Evolutionary conservation across 2,888 invertebrate genomes (phyloP).

Genomic region (Isotomurus palustris): DNA sequence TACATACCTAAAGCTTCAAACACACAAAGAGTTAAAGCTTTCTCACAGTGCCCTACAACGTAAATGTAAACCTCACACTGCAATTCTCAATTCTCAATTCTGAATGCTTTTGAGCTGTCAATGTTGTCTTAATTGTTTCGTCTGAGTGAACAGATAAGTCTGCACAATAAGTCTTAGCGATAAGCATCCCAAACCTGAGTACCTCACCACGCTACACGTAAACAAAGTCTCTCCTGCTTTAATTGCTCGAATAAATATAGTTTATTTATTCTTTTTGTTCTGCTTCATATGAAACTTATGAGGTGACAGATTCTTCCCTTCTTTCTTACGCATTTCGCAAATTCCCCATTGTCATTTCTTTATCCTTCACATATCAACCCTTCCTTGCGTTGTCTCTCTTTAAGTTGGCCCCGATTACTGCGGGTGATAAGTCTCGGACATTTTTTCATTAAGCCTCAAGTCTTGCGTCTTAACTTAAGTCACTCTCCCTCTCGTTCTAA

Average conservation of each 20-base stretch:
- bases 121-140: background rate
- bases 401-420: constrained; percentile 1
- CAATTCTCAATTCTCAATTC: too few relatives aligned
- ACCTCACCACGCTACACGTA: too few relatives aligned
- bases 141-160: too few relatives aligned
- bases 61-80: too few relatives aligned
- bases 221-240: background rate
- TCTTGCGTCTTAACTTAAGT: background rate
- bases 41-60: too few relatives aligned
- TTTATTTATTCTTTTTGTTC: too few relatives aligned
- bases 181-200: too few relatives aligned
- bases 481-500: background rate
- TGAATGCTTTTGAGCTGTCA: background rate
- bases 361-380: background rate
- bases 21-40: too few relatives aligned
- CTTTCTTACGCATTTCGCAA: constrained; percentile 2
- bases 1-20: too few relatives aligned
- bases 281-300: too few relatives aligned
- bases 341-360: background rate
- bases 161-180: too few relatives aligned
- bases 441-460: background rate
- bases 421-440: background rate
- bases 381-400: background rate
- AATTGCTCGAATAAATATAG: background rate
- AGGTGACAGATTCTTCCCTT: too few relatives aligned